Evolutionary conservation across 2,797 vertebrate genomes (phyloP).

Genomic region (Semaprochilodus insignis): DNA sequence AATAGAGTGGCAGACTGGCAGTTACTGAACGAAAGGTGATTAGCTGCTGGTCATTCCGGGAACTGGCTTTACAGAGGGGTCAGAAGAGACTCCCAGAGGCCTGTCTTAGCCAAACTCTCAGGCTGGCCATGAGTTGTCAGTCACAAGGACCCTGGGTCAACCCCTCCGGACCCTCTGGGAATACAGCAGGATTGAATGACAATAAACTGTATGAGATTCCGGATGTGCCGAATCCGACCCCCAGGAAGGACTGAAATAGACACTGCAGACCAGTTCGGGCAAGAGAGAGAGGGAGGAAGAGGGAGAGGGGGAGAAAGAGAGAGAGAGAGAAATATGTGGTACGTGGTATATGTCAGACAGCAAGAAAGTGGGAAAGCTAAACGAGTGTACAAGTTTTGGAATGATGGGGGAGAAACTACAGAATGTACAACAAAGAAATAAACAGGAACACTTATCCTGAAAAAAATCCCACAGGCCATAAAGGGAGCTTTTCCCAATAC

Average conservation of each 20-base stretch:
- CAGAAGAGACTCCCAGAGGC: conserved; percentile 32
- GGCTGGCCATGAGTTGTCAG: conserved; percentile 51
- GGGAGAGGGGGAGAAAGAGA: not conserved
- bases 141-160: conserved; percentile 78
- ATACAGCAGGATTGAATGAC: conserved; percentile 82
- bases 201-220: conserved; percentile 86
- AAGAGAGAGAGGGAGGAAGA: conserved; percentile 16
- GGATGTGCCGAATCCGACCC: conserved; percentile 84
- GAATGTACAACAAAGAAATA: not conserved
- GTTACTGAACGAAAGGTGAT: conserved; percentile 49
- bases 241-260: conserved; percentile 88
- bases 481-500: too few relatives aligned
- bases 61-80: conserved; percentile 19
- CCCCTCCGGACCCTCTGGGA: conserved; percentile 71
- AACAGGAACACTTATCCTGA: not conserved
- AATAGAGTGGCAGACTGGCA: conserved; percentile 28
- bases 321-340: not conserved
- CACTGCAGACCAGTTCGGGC: conserved; percentile 68
- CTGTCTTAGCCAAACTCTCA: conserved; percentile 34
- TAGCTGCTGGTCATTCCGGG: conserved; percentile 27
- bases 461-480: not conserved
- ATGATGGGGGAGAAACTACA: not conserved
- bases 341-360: not conserved
- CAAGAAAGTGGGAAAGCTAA: too few relatives aligned
- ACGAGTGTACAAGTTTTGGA: not conserved